Base-by-base conservation (phyloP, 2,888 invertebrate genomes). In the Cyclophora punctaria region DNA sequence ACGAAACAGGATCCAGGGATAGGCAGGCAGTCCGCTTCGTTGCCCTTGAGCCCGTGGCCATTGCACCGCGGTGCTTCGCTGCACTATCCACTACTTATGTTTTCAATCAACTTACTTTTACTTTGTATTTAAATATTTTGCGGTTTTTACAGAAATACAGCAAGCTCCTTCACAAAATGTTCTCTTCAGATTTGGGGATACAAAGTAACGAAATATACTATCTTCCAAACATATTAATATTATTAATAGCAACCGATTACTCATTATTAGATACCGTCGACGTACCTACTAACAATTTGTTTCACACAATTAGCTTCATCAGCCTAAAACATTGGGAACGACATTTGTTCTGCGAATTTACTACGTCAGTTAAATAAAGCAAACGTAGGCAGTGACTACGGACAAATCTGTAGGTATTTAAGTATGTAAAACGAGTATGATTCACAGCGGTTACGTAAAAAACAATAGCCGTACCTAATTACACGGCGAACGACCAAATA, bases 1-100 rank as follows among this genome's bases (percentile, higher is more conserved):
- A 71, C 75, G 70, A 81, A 84, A 84, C 80, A 79, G 80, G 81
- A 78, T 78, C 65, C 71, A 69, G 66, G 69, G 65, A 66, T 60
- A 66, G 66, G 53, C 58, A 53, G 62, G 53, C 58, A 53, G 62
- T 63, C 51, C 66, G 53, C 65, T 60, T 55, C 61, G 60, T 63
- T 71, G 76, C 66, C 73, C 75, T 76, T 75, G 71, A 66, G 62
- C 55, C 44, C 33, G 44, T 57, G 54, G 55, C 52, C 56, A 53
- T 51, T 58, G 59, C 58, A 54, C 52, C 37, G 34, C 47, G 48
- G 41, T 47, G 7, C 34, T 42, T 35, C 40, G 4, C n/a, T 6
- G 4, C 35, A 34, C 43, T 35, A 45, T 33, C 40, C 37, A 20
- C 5, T 44, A 33, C 34, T 44, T 44, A 44, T 34, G 34, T 44